These are phyloP conservation scores for Pachypeltis micranthus DNA, from an alignment of 1,140 invertebrate genomes.

Conservation along the genomic window DNA sequence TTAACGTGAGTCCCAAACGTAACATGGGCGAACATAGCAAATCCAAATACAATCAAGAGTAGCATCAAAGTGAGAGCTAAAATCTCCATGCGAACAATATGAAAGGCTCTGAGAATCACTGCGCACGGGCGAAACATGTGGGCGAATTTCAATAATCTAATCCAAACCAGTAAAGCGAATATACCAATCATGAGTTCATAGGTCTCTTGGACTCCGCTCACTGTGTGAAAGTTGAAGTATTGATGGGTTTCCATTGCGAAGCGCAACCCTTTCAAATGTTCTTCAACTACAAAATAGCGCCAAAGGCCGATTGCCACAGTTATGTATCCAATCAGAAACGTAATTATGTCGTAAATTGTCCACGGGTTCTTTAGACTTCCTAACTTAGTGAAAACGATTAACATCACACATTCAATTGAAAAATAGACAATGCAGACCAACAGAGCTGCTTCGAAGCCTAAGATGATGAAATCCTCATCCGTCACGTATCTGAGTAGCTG, in stretches of 20 bases:
- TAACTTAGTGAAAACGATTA: conserved; percentile 36
- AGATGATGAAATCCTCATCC: conserved; percentile 39
- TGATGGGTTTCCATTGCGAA: conserved; percentile 11
- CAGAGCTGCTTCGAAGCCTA: conserved; percentile 48
- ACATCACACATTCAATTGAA: conserved; percentile 50
- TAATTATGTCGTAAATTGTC: not conserved
- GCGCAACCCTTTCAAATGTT: not conserved
- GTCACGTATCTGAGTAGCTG: conserved; percentile 35
- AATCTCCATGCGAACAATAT: not conserved
- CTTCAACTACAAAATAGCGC: not conserved
- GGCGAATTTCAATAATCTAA: not conserved
- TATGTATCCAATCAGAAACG: not conserved
- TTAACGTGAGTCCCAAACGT: conserved; percentile 56
- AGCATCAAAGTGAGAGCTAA: conserved; percentile 61
- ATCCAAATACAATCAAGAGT: conserved; percentile 69
- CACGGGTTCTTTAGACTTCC: not conserved
- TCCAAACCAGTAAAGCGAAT: not conserved
- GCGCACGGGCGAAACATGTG: conserved; percentile 50
- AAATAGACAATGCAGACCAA: conserved; percentile 53
- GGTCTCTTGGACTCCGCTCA: conserved; percentile 6
- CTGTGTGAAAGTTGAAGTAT: conserved; percentile 9
- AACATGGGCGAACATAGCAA: conserved; percentile 56
- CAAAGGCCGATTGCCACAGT: not conserved
- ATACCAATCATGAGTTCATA: conserved; percentile 1
- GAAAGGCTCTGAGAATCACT: conserved; percentile 31